Evolutionary conservation across 2,113 vertebrate genomes (phyloP).

Genomic region (Danionella cerebrum): DNA sequence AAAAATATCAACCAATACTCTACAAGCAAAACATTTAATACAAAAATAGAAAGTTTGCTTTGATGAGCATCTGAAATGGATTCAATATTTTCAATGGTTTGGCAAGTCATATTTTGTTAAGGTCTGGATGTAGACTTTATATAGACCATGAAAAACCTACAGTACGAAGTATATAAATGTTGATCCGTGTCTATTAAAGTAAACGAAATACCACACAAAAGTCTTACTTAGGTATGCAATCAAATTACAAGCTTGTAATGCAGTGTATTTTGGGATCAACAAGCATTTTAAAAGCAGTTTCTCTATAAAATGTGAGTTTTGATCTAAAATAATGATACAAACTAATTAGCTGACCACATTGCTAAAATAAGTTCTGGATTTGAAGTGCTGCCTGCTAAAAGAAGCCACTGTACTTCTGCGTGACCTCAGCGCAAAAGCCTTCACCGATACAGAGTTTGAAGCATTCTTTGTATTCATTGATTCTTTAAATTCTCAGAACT

Average conservation of each 20-base stretch:
- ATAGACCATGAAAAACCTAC: too few relatives aligned
- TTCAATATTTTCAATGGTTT: too few relatives aligned
- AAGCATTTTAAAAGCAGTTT: slow-evolving; percentile 5
- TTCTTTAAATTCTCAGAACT: neutral
- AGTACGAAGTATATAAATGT: too few relatives aligned
- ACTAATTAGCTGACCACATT: slow-evolving; percentile 27
- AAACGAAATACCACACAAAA: slow-evolving; percentile 37
- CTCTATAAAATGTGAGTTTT: slow-evolving; percentile 21
- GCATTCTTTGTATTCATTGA: too few relatives aligned
- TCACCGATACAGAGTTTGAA: neutral
- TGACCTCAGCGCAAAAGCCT: neutral
- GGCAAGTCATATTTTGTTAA: too few relatives aligned
- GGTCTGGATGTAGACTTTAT: too few relatives aligned
- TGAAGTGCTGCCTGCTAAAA: slow-evolving; percentile 1
- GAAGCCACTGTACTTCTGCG: neutral
- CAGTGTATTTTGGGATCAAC: slow-evolving; percentile 12
- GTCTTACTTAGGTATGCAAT: slow-evolving; percentile 25
- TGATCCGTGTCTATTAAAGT: slow-evolving; percentile 7
- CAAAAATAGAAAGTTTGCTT: too few relatives aligned
- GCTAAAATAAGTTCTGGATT: slow-evolving; percentile 34
- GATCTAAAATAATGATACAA: slow-evolving; percentile 4
- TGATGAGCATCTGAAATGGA: too few relatives aligned
- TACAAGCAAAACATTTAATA: too few relatives aligned
- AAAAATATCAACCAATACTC: too few relatives aligned
- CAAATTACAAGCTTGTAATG: slow-evolving; percentile 35